Evolutionary conservation across 1,140 invertebrate genomes (phyloP).

Genomic region (Drosophila varians): DNA sequence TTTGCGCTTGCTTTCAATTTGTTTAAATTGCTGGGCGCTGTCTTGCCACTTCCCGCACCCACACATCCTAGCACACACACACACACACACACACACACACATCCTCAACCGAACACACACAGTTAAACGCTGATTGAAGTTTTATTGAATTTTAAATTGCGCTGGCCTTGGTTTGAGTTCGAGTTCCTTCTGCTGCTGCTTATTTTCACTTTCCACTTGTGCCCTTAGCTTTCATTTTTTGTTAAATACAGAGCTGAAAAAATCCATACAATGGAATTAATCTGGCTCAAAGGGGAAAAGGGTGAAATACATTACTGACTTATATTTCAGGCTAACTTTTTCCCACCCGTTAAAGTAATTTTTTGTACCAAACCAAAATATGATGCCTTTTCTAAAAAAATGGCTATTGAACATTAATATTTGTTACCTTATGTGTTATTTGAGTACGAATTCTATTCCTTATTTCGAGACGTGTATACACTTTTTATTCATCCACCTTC

Average conservation of each 20-base stretch:
- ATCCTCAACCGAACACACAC: slow-evolving; percentile 18
- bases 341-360: too few species aligned
- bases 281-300: not conserved
- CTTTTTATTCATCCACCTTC: slow-evolving; percentile 15
- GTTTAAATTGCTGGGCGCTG: slow-evolving; percentile 80
- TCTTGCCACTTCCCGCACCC: slow-evolving; percentile 59
- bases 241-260: slow-evolving; percentile 11
- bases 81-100: slow-evolving; percentile 20
- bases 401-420: too few species aligned
- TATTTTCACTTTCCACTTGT: slow-evolving; percentile 44
- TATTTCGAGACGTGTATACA: slow-evolving; percentile 14
- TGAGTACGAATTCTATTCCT: slow-evolving; percentile 2
- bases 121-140: slow-evolving; percentile 77
- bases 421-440: too few species aligned
- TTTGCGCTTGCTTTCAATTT: slow-evolving; percentile 82
- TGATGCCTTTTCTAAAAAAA: too few species aligned
- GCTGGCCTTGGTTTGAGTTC: slow-evolving; percentile 42
- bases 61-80: slow-evolving; percentile 6
- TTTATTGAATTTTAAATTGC: slow-evolving; percentile 81
- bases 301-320: not conserved
- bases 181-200: slow-evolving; percentile 16
- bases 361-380: too few species aligned
- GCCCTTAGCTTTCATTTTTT: slow-evolving; percentile 14
- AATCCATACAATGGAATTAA: not conserved
- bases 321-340: too few species aligned